Conservation (phyloP, 2,797 vertebrate species). For the Hozukius guyotensis region DNA sequence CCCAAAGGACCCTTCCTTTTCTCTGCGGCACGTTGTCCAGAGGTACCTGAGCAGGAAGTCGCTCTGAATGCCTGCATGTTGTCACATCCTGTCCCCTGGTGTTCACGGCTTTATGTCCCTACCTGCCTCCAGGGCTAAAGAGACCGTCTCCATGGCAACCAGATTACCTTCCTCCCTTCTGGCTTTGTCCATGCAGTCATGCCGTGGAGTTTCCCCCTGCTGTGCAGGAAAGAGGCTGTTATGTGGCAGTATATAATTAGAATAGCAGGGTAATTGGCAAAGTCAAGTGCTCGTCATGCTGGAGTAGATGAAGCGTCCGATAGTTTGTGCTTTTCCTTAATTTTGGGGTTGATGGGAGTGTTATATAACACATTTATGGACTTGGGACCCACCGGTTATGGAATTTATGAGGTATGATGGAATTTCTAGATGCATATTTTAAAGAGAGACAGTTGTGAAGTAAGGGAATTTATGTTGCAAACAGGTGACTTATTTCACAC, state of each 20-base stretch:
- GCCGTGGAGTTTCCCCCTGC: conserved; percentile 61
- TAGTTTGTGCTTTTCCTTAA: not conserved
- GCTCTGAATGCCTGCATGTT: conserved; percentile 36
- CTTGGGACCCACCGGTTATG: not conserved
- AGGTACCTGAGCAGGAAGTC: conserved; percentile 55
- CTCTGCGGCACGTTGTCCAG: not conserved
- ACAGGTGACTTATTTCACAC: not conserved
- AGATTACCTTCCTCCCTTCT: conserved; percentile 13
- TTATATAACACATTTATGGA: not conserved
- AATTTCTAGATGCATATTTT: conserved; percentile 13
- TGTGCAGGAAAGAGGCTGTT: conserved; percentile 59
- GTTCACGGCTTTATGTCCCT: conserved; percentile 1
- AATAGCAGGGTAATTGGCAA: conserved; percentile 59
- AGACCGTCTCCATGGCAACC: conserved; percentile 8
- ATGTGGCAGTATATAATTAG: conserved; percentile 66
- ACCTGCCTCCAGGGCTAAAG: conserved; percentile 6
- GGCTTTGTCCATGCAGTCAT: conserved; percentile 31
- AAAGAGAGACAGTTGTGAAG: not conserved
- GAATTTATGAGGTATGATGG: conserved; percentile 28
- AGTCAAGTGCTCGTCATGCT: conserved; percentile 25
- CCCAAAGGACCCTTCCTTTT: conserved; percentile 15
- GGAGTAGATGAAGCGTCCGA: conserved; percentile 18
- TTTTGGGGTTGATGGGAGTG: not conserved
- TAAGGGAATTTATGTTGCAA: not conserved
- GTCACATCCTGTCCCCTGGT: conserved; percentile 55